Conservation (phyloP, 2,888 invertebrate genomes). For the Cheilosia variabilis region DNA sequence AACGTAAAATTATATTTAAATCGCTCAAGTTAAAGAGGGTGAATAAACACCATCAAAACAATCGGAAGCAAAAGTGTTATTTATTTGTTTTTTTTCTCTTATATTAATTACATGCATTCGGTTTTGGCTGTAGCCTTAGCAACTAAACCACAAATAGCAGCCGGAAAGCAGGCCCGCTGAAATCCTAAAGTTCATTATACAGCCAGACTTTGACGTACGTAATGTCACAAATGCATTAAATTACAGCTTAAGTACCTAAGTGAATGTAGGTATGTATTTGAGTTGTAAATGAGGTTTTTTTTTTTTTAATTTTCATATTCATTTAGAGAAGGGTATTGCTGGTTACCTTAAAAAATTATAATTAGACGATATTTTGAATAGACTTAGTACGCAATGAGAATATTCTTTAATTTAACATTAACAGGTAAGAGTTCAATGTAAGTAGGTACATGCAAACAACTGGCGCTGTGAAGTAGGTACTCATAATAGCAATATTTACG, state of each 20-base stretch:
- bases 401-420: background rate
- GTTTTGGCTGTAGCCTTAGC: slow-evolving; percentile 3
- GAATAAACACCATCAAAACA: slow-evolving; percentile 32
- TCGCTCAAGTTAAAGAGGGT: slow-evolving; percentile 40
- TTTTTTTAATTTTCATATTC: slow-evolving; percentile 1
- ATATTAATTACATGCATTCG: slow-evolving; percentile 18
- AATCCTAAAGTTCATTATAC: slow-evolving; percentile 36
- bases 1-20: slow-evolving; percentile 46
- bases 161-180: too few species aligned
- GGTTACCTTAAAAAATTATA: background rate
- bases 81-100: background rate
- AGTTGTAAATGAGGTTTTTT: background rate
- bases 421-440: background rate
- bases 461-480: background rate
- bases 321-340: background rate
- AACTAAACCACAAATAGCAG: background rate
- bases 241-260: background rate
- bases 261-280: background rate
- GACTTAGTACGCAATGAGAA: background rate
- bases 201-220: slow-evolving; percentile 24
- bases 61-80: slow-evolving; percentile 20
- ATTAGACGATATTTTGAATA: background rate
- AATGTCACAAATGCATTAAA: slow-evolving; percentile 6
- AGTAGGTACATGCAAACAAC: background rate
- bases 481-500: background rate